Conservation (phyloP, 2,888 invertebrate genomes). For the Dorcus parallelipipedus region DNA sequence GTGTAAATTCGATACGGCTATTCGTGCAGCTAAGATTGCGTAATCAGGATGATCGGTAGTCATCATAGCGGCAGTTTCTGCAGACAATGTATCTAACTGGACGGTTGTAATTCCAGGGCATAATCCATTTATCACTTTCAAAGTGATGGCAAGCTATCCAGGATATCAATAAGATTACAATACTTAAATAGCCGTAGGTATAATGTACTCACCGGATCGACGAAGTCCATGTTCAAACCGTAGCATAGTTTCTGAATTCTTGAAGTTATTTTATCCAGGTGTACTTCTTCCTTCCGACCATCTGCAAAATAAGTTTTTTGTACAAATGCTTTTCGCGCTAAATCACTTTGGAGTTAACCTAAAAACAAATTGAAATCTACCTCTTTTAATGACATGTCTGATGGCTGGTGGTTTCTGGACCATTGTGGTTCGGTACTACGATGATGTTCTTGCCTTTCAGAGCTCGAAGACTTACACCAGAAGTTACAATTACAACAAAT, state of each 20-base stretch:
- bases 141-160: conserved; percentile 71
- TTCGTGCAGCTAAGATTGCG: conserved; percentile 81
- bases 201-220: conserved; percentile 80
- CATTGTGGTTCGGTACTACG: too few relatives aligned
- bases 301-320: conserved; percentile 51
- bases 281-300: conserved; percentile 87
- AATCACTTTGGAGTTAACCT: not conserved
- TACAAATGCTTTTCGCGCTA: not conserved
- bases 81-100: conserved; percentile 95
- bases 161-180: conserved; percentile 7
- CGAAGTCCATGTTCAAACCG: conserved; percentile 91
- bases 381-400: too few relatives aligned
- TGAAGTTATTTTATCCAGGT: conserved; percentile 97
- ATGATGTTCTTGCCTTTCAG: too few relatives aligned
- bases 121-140: conserved; percentile 91
- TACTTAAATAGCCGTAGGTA: not conserved
- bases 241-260: conserved; percentile 94
- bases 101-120: conserved; percentile 96
- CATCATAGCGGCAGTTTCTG: conserved; percentile 98
- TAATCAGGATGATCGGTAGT: conserved; percentile 98
- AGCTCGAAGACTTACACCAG: too few relatives aligned
- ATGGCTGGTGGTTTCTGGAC: too few relatives aligned
- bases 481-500: too few relatives aligned
- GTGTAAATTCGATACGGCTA: conserved; percentile 95
- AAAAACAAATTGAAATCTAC: too few relatives aligned